These are phyloP conservation scores for Thymelicus sylvestris DNA, from an alignment of 2,888 invertebrate genomes.

Conservation along the genomic window DNA sequence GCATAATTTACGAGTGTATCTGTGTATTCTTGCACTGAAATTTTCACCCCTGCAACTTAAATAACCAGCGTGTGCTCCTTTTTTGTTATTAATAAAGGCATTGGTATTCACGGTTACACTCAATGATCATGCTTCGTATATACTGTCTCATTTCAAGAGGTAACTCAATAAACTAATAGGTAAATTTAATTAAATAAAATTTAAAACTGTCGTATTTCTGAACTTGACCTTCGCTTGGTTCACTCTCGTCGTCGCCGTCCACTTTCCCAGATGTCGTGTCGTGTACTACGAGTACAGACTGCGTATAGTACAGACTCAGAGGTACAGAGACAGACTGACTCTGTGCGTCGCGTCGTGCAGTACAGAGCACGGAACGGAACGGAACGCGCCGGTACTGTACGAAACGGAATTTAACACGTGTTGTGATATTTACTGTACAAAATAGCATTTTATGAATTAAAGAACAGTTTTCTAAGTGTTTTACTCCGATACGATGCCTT, in stretches of 20 bases:
- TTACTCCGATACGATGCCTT: background rate
- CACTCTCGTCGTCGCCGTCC: constrained; percentile 57
- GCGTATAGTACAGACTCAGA: constrained; percentile 5
- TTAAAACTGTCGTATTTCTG: constrained; percentile 44
- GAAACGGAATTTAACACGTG: constrained; percentile 25
- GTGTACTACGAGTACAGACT: constrained; percentile 33
- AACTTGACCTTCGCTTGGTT: constrained; percentile 75
- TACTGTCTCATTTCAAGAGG: no score
- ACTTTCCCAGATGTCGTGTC: constrained; percentile 46
- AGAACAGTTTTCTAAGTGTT: background rate
- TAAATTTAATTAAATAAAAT: background rate
- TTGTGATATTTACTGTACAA: constrained; percentile 23
- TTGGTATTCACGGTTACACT: no score
- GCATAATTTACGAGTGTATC: no score
- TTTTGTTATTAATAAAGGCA: no score
- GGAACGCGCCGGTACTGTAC: constrained; percentile 5
- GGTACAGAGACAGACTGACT: background rate
- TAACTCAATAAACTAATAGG: no score
- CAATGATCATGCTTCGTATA: no score
- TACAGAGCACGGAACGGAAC: constrained; percentile 12
- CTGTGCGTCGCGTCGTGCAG: background rate
- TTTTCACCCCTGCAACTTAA: no score
- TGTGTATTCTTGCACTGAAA: no score
- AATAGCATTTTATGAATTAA: constrained; percentile 20
- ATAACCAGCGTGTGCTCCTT: no score